Base-by-base conservation (phyloP, 1,140 invertebrate species). In the Centruroides vittatus region DNA sequence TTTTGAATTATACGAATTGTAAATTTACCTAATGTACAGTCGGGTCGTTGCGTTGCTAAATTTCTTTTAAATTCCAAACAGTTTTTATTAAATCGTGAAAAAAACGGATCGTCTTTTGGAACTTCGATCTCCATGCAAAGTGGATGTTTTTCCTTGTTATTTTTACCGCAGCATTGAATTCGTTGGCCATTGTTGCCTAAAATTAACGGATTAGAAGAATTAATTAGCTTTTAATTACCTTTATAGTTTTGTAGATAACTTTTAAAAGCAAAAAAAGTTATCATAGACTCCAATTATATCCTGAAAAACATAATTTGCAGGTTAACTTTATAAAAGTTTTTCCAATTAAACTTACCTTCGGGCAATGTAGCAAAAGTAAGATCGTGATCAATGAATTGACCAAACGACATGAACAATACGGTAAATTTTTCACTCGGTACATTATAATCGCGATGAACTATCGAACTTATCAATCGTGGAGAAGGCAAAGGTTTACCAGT, bases 41-140 rank as follows among this genome's bases (percentile, higher is more conserved):
- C 72, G 7, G 73, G 69, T 57, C 73, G 63, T 7, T 78, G 72
- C 4, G 76, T 77, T 5, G 78, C 73, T 46, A 74, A 61, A 11
- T 78, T 78, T 58, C 79, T 66, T 5, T 74, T 70, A 55, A 75
- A 74, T 47, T 73, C 69, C 67, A 74, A 69, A 61, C 74, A 75
- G 11, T 56, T 65, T 54, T 58, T 55, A n/a, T 65, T 59, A 55
- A 63, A 70, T 36, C 61, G 76, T 5, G 82, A 79, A 77, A 89
- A 95, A 78, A 93, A 93, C 68, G 89, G 88, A 73, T 96, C 92
- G 69, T 93, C 85, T 59, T 85, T 83, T 0, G 91, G 89, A 34
- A 95, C 85, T 35, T 78, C 72, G 63, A 96, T 93, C 73, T 93
- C 89, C 70, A 93, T 85, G 71, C 92, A 95, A 75, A 93, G 88